phyloP scores from a whole-genome alignment of 2,888 invertebrate species.

The Rotaria macrura region DNA sequence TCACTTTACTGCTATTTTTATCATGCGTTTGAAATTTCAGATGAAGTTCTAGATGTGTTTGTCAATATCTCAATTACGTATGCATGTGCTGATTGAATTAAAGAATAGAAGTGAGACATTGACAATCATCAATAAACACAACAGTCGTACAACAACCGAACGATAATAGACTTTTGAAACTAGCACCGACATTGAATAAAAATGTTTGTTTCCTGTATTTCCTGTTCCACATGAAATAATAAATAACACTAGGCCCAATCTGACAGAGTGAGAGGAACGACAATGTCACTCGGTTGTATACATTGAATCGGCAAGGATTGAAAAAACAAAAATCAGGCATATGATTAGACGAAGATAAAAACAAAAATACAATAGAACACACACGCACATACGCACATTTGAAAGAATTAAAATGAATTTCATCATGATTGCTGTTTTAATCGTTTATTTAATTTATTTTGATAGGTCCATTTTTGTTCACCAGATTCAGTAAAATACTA shows the following conservation, averaged over 20 bases:
- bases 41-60: too few relatives aligned
- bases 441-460: neutral
- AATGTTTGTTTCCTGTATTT: neutral
- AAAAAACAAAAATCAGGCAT: neutral
- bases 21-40: too few relatives aligned
- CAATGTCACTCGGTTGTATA: neutral
- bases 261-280: neutral
- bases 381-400: neutral
- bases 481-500: neutral
- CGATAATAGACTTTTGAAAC: neutral
- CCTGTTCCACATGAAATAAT: neutral
- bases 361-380: neutral
- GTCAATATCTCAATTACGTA: neutral
- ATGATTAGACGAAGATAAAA: neutral
- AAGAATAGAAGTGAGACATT: neutral
- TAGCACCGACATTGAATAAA: neutral
- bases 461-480: neutral
- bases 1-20: neutral
- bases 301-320: neutral
- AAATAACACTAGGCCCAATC: neutral
- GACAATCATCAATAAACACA: neutral
- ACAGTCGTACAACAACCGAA: neutral
- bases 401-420: neutral
- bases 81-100: neutral
- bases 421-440: neutral